Evolutionary conservation across 2,797 vertebrate species (phyloP).

Genomic region (Sphenopsis melanotis): DNA sequence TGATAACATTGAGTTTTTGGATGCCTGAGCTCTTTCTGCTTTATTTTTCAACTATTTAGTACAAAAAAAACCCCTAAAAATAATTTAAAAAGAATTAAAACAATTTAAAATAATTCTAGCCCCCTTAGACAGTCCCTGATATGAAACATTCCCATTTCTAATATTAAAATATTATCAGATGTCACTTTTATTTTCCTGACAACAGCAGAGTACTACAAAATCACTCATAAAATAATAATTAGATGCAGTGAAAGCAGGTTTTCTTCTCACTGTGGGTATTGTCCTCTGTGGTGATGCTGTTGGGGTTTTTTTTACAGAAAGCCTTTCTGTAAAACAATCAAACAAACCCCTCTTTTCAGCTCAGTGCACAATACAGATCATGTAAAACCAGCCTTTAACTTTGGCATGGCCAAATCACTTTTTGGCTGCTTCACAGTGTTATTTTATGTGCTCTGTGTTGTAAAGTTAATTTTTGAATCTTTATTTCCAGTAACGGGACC

Average conservation of each 20-base stretch:
- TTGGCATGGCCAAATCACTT: neutral
- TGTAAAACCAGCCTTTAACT: neutral
- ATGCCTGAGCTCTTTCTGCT: neutral
- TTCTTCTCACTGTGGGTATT: neutral
- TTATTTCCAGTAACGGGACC: constrained; percentile 89
- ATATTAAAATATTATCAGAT: neutral
- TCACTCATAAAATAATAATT: neutral
- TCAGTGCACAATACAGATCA: neutral
- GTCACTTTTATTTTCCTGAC: neutral
- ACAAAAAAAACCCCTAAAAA: neutral
- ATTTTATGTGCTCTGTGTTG: rapidly evolving
- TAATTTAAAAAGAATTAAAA: too few species aligned
- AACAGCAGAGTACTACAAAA: rapidly evolving
- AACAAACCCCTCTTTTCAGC: neutral
- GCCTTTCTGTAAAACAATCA: neutral
- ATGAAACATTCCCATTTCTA: neutral
- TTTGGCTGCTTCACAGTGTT: neutral
- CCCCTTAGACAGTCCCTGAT: neutral
- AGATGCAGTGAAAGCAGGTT: neutral
- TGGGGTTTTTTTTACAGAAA: neutral
- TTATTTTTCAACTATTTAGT: neutral
- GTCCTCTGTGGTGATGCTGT: neutral
- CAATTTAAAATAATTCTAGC: neutral
- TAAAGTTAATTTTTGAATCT: neutral
- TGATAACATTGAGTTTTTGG: neutral